Evolutionary conservation across 2,113 vertebrate species (phyloP).

Genomic region (Cepphus grylle): DNA sequence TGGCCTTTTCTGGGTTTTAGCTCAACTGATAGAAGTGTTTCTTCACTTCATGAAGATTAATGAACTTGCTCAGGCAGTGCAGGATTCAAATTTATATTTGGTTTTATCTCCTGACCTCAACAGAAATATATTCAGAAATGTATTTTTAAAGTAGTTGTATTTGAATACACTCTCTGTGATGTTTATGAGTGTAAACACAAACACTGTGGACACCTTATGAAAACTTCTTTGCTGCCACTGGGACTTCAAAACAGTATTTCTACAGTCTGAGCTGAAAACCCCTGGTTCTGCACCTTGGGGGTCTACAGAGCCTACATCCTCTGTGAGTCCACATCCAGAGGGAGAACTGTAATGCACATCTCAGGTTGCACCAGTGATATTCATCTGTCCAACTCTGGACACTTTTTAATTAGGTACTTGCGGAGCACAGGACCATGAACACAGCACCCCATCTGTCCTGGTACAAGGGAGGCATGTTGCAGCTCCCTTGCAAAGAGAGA

Average conservation of each 20-base stretch:
- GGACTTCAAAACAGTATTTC: neutral
- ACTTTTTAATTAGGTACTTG: neutral
- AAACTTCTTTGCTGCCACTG: neutral
- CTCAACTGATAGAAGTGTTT: neutral
- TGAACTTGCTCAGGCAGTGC: neutral
- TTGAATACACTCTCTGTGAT: neutral
- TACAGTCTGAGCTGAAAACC: neutral
- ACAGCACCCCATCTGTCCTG: neutral
- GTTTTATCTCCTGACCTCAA: neutral
- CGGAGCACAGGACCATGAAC: neutral
- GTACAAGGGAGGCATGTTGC: neutral
- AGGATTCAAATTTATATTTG: neutral
- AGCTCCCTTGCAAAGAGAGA: neutral
- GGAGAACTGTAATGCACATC: neutral
- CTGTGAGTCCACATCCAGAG: neutral
- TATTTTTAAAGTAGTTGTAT: neutral
- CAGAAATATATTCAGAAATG: neutral
- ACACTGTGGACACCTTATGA: rapidly evolving
- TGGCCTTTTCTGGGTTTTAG: neutral
- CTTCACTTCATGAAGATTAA: neutral
- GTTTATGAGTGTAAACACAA: neutral
- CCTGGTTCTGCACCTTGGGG: neutral
- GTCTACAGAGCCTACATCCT: neutral
- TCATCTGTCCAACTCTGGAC: neutral
- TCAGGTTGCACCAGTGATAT: neutral